phyloP scores from a whole-genome alignment of 2,888 invertebrate genomes.

The Melieria crassipennis region DNA sequence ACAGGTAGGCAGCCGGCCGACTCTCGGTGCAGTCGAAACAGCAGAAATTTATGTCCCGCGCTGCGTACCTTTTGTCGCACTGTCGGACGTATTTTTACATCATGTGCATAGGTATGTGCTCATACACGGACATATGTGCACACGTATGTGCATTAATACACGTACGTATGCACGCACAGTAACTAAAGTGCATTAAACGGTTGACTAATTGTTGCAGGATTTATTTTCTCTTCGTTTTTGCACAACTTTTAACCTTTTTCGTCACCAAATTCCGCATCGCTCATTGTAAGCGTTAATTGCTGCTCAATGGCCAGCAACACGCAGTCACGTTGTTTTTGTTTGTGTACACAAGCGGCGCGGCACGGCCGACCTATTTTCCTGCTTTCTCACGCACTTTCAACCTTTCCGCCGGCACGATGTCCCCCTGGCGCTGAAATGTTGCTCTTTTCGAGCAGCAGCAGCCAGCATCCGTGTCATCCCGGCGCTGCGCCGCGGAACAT shows the following conservation, averaged over 20 bases:
- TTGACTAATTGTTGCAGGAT: conserved; percentile 53
- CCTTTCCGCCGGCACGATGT: conserved; percentile 40
- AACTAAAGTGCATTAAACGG: conserved; percentile 52
- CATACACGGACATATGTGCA: background rate
- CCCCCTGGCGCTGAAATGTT: conserved; percentile 38
- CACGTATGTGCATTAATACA: background rate
- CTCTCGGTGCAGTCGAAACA: too few relatives aligned
- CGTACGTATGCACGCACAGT: background rate
- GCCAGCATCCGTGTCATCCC: conserved; percentile 19
- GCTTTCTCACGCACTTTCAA: conserved; percentile 59
- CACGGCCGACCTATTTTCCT: conserved; percentile 12
- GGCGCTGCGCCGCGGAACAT: conserved; percentile 42
- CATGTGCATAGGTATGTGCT: background rate
- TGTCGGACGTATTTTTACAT: too few relatives aligned
- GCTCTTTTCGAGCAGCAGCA: conserved; percentile 17
- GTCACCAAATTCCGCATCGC: background rate
- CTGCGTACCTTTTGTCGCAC: too few relatives aligned
- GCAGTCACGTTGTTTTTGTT: too few relatives aligned
- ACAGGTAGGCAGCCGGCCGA: too few relatives aligned
- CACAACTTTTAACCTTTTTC: conserved; percentile 13
- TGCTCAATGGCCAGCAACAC: too few relatives aligned
- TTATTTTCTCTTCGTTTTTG: conserved; percentile 6
- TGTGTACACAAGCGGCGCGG: too few relatives aligned
- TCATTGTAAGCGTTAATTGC: too few relatives aligned
- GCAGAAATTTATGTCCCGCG: too few relatives aligned